Evolutionary conservation across 2,797 vertebrate genomes (phyloP).

Genomic region (Catharus ustulatus): DNA sequence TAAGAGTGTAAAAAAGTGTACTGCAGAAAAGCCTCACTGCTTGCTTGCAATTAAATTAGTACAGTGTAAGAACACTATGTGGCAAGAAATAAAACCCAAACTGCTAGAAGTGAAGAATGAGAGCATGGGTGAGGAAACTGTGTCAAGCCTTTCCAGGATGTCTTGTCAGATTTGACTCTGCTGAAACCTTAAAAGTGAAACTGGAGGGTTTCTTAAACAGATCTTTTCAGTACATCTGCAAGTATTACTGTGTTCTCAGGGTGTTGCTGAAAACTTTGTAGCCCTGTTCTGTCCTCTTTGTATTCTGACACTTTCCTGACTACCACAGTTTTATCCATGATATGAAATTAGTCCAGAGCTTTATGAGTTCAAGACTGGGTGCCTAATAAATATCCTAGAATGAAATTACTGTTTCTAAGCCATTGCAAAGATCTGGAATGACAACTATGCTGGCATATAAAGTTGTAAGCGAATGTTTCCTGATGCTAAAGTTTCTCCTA

Average conservation of each 20-base stretch:
- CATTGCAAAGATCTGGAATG: background rate
- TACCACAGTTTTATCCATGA: background rate
- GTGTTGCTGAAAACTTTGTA: background rate
- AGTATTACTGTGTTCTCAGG: background rate
- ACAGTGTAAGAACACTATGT: background rate
- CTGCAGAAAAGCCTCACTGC: background rate
- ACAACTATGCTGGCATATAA: background rate
- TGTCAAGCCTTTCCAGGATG: background rate
- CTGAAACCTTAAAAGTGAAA: background rate
- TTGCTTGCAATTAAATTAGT: background rate
- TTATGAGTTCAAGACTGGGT: background rate
- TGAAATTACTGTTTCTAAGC: background rate
- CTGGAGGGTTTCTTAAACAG: background rate
- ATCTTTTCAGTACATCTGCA: background rate
- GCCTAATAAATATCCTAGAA: background rate
- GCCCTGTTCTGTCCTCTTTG: background rate
- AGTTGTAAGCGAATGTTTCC: background rate
- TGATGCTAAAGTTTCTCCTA: background rate
- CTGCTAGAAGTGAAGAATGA: background rate
- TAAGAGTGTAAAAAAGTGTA: background rate
- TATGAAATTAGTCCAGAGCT: background rate
- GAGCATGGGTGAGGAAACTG: background rate
- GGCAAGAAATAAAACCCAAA: rapidly evolving
- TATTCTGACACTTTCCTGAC: background rate
- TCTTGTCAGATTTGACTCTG: background rate